Evolutionary conservation across 2,888 invertebrate genomes (phyloP), one percentile per base, ranked within the genome.

Genomic region (Gonocerus acuteangulatus): DNA sequence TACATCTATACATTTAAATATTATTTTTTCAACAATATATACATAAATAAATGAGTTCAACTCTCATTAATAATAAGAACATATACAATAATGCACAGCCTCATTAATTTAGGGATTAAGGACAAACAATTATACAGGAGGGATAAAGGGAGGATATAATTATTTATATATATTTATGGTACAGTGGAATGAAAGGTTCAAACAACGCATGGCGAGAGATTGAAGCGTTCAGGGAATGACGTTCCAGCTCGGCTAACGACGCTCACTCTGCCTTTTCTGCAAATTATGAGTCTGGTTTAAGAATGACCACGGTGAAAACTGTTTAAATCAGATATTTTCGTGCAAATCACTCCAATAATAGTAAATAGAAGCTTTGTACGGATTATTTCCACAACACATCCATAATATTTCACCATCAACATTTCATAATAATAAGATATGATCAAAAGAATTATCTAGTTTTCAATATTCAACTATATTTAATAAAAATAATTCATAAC

Each of bases 231-330:
- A 13, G 3, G 4, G 7, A 4, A 15, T 9, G 39, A 13, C 39
- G 27, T 9, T 9, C 9, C 27, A 6, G 4, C 51, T 54, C 42
- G 32, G 54, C 54, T 54, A 54, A 39, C 21, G 54, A 11, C 23
- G 54, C 2, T 23, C 21, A 21, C 7, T 22, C 54, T 15, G 36
- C 54, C 34, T 51, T 51, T 54, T 54, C 54, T 54, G 54, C 36
- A 54, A 54, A 54, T 19, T 23, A 54, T 39, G 34, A 51, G 32
- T 51, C 27, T 51, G 19, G 34, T 51, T 34, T 34, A 51, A 51
- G 51, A 19, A 19, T 34, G 13, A 34, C 32, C 34, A 18, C n/a
- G 34, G 19, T 34, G 18, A 18, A 51, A 51, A 34, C 27, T 34
- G 16, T 18, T 16, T 32, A 16, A 51, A 51, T 19, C 9, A 51